phyloP scores from a whole-genome alignment of 2,113 vertebrate species.

The Ceratotherium simum region DNA sequence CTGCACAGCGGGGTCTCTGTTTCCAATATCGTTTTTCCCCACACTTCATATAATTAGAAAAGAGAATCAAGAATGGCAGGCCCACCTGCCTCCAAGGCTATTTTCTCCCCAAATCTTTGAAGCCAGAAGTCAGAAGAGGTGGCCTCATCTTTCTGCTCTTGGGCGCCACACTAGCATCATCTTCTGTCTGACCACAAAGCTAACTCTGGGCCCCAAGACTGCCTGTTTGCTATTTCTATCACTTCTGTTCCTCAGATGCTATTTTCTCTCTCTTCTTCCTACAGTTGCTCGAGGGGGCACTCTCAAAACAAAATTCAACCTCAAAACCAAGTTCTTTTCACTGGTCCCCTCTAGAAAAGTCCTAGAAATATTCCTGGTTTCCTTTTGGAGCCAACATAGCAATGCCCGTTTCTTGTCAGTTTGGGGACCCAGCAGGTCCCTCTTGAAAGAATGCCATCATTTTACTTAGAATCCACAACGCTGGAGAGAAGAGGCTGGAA shows the following conservation, averaged over 20 bases:
- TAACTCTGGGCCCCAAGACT: neutral
- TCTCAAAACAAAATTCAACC: constrained; percentile 60
- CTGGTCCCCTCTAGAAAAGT: neutral
- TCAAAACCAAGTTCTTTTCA: constrained; percentile 28
- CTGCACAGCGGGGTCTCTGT: constrained; percentile 73
- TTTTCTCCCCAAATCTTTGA: neutral
- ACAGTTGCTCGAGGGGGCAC: neutral
- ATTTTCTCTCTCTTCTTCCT: neutral
- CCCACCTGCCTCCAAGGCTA: constrained; percentile 66
- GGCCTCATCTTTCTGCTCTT: neutral
- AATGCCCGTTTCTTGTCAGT: neutral
- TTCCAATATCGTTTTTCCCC: constrained; percentile 72
- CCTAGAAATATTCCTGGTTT: neutral
- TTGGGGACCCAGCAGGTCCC: neutral
- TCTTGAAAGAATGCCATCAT: neutral
- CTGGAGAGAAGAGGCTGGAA: neutral
- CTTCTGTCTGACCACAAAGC: neutral
- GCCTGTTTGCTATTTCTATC: neutral
- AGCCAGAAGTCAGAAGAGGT: constrained; percentile 34
- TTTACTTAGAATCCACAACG: constrained; percentile 18
- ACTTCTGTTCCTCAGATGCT: neutral
- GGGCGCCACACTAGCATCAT: neutral
- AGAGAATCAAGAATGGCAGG: constrained; percentile 58
- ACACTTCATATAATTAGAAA: constrained; percentile 75
- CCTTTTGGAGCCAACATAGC: neutral